Conservation (phyloP, 2,113 vertebrate genomes). For the Piaya cayana region DNA sequence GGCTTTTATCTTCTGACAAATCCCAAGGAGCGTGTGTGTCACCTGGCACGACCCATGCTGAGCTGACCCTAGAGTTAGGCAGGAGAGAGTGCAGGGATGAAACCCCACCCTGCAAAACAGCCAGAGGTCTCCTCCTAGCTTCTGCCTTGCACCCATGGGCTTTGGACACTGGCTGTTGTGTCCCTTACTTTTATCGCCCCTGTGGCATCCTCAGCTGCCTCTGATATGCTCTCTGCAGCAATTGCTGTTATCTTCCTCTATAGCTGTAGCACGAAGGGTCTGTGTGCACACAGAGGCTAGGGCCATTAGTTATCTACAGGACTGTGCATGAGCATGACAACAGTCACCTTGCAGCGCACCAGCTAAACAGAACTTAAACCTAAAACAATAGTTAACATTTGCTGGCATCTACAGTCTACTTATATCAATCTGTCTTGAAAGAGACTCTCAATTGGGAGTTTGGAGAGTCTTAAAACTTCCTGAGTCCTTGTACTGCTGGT, state of each 20-base stretch:
- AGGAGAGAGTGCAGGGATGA: not conserved
- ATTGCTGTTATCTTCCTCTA: not conserved
- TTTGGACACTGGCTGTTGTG: not conserved
- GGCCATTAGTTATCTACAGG: not conserved
- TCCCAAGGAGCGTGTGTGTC: not conserved
- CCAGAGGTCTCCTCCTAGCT: not conserved
- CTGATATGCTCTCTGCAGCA: not conserved
- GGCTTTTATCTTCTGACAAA: not conserved
- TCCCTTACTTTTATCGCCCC: not conserved
- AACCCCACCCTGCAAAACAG: not conserved
- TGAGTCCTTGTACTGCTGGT: not conserved
- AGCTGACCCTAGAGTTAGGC: not conserved
- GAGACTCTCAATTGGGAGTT: not conserved
- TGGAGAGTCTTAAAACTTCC: not conserved
- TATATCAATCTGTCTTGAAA: not conserved
- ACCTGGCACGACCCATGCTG: not conserved
- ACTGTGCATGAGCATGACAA: not conserved
- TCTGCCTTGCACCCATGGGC: not conserved
- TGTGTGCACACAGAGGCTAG: fast-evolving
- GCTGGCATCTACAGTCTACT: not conserved
- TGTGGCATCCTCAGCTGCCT: not conserved
- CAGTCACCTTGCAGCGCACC: not conserved
- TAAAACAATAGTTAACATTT: not conserved
- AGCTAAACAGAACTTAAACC: not conserved
- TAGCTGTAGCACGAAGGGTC: not conserved